A percentile compares a stretch with the other conserved stretches of the same genome.
Evolutionary conservation across 2,797 vertebrate species (phyloP).

Genomic region (Cyprinella venusta): DNA sequence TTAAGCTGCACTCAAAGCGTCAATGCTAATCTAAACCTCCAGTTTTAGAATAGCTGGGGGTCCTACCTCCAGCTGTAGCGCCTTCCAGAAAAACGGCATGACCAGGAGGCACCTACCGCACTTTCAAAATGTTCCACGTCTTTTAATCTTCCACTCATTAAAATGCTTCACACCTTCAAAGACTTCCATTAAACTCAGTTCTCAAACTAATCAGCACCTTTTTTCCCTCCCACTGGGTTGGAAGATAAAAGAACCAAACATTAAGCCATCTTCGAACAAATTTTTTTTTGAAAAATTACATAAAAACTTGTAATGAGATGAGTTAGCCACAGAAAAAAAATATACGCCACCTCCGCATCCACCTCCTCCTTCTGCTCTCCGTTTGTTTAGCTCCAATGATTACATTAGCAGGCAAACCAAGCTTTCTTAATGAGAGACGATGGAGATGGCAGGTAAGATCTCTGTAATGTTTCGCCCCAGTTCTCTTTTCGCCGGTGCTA

Average conservation of each 20-base stretch:
- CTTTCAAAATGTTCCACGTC: conserved; percentile 21
- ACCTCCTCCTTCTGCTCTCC: neutral
- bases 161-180: conserved; percentile 51
- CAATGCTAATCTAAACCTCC: conserved; percentile 28
- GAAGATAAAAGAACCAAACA: conserved; percentile 38
- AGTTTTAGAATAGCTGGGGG: conserved; percentile 48
- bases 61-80: conserved; percentile 34
- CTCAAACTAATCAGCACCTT: conserved; percentile 41
- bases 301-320: neutral
- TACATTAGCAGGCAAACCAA: conserved; percentile 56
- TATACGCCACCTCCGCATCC: neutral
- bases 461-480: conserved; percentile 7
- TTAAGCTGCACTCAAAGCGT: conserved; percentile 39
- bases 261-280: conserved; percentile 26
- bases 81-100: neutral
- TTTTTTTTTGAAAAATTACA: neutral
- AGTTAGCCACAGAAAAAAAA: conserved; percentile 11
- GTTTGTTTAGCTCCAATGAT: conserved; percentile 55
- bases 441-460: conserved; percentile 7
- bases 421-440: conserved; percentile 7
- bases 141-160: conserved; percentile 51
- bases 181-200: conserved; percentile 38
- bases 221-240: conserved; percentile 1
- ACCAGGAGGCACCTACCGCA: conserved; percentile 26
- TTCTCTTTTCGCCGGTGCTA: conserved; percentile 13